Evolutionary conservation across 2,797 vertebrate species (phyloP).

Genomic region (Pangasius mekongensis): DNA sequence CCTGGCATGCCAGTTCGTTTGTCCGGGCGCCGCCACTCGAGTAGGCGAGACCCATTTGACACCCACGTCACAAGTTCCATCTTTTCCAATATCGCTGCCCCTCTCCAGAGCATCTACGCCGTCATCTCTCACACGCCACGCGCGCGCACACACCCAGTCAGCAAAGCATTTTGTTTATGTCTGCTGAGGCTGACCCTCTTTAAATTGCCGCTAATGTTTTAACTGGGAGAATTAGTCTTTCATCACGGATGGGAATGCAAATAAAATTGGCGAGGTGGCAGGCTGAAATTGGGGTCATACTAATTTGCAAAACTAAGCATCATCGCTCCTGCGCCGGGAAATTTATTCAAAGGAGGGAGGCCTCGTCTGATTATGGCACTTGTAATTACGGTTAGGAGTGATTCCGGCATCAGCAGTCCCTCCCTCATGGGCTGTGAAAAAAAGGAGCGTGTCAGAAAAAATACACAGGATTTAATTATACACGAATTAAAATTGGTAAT

Average conservation of each 20-base stretch:
- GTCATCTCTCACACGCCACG: constrained; percentile 66
- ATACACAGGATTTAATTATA: constrained; percentile 99
- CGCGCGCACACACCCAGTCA: constrained; percentile 32
- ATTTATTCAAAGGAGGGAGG: constrained; percentile 89
- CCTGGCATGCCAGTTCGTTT: constrained; percentile 8
- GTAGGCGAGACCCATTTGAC: constrained; percentile 45
- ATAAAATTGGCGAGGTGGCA: constrained; percentile 89
- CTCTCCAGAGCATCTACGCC: constrained; percentile 37
- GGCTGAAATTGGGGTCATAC: constrained; percentile 99
- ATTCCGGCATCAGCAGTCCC: constrained; percentile 93
- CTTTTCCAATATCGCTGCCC: constrained; percentile 52
- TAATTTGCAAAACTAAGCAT: constrained; percentile 99
- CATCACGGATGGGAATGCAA: constrained; percentile 98
- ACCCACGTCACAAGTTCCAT: constrained; percentile 53
- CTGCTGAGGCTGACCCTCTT: constrained; percentile 87
- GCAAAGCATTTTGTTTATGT: constrained; percentile 81
- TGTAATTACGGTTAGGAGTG: constrained; percentile 97
- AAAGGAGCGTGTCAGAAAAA: constrained; percentile 92
- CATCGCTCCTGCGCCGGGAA: constrained; percentile 85
- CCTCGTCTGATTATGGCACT: constrained; percentile 93
- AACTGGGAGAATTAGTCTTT: constrained; percentile 99
- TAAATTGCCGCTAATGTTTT: constrained; percentile 99
- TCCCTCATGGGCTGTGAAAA: constrained; percentile 85
- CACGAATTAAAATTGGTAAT: constrained; percentile 99
- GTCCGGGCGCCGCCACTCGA: constrained; percentile 40